Evolutionary conservation across 2,888 invertebrate genomes (phyloP).

Genomic region (Ditula angustiorana): DNA sequence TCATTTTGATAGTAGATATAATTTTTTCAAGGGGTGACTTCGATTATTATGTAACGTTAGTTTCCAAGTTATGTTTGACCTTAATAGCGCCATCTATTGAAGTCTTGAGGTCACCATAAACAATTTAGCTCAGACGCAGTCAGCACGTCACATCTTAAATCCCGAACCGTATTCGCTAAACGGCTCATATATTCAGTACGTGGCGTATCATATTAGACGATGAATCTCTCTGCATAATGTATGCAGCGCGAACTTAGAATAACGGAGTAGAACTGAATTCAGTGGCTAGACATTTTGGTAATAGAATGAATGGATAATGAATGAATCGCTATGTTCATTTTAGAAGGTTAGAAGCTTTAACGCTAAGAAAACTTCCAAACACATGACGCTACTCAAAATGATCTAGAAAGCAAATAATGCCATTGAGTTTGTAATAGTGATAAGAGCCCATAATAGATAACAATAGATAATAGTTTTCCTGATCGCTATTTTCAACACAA

Average conservation of each 20-base stretch:
- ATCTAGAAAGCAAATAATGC: too few species aligned
- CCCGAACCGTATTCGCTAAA: constrained; percentile 33
- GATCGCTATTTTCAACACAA: too few species aligned
- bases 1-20: too few species aligned
- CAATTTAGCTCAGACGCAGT: constrained; percentile 1
- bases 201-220: constrained; percentile 37
- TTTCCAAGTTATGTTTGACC: too few species aligned
- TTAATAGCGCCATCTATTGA: too few species aligned
- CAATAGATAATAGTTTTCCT: too few species aligned
- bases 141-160: constrained; percentile 24
- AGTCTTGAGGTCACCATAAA: background rate
- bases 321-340: constrained; percentile 15
- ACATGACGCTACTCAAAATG: too few species aligned
- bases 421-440: too few species aligned
- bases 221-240: constrained; percentile 36
- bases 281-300: constrained; percentile 27
- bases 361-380: too few species aligned
- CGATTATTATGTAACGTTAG: too few species aligned
- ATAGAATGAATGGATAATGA: constrained; percentile 38
- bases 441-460: too few species aligned
- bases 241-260: constrained; percentile 27
- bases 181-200: constrained; percentile 37
- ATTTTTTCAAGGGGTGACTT: too few species aligned
- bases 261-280: constrained; percentile 20
- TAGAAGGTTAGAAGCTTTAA: background rate